phyloP scores from a whole-genome alignment of 2,113 vertebrate species.

The Pluvialis apricaria region DNA sequence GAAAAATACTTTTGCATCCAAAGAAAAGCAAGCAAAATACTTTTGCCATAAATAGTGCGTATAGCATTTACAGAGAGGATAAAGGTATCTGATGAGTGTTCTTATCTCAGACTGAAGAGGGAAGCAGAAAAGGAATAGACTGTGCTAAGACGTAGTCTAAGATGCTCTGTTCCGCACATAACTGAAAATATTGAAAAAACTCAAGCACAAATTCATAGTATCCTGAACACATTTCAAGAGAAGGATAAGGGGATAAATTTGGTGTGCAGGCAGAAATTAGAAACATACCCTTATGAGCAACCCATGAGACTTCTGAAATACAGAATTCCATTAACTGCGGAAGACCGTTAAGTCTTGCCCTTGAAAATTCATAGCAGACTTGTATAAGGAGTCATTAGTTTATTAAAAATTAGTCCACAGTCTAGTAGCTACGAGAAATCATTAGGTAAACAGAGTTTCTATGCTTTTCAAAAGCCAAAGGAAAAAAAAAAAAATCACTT shows the following conservation, averaged over 20 bases:
- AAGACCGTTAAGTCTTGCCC: background rate
- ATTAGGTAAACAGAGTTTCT: background rate
- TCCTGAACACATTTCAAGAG: background rate
- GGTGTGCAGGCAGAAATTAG: background rate
- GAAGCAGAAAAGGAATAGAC: background rate
- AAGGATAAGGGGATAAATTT: background rate
- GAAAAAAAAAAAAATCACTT: background rate
- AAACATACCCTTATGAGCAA: background rate
- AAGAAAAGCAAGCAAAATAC: background rate
- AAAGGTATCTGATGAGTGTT: background rate
- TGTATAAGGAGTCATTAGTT: background rate
- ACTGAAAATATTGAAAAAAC: background rate
- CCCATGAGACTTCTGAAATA: background rate
- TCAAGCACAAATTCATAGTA: background rate
- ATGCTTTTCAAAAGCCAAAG: background rate
- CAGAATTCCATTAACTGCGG: background rate
- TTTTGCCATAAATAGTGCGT: fast-evolving
- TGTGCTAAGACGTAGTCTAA: fast-evolving
- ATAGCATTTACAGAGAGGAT: background rate
- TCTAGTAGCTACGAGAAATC: background rate
- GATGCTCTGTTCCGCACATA: fast-evolving
- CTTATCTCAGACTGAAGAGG: background rate
- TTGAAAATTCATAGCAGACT: background rate
- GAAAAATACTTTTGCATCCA: background rate
- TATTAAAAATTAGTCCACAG: background rate